These are phyloP conservation scores for Clarias batrachus DNA, from an alignment of 2,113 vertebrate genomes.

Conservation along the genomic window DNA sequence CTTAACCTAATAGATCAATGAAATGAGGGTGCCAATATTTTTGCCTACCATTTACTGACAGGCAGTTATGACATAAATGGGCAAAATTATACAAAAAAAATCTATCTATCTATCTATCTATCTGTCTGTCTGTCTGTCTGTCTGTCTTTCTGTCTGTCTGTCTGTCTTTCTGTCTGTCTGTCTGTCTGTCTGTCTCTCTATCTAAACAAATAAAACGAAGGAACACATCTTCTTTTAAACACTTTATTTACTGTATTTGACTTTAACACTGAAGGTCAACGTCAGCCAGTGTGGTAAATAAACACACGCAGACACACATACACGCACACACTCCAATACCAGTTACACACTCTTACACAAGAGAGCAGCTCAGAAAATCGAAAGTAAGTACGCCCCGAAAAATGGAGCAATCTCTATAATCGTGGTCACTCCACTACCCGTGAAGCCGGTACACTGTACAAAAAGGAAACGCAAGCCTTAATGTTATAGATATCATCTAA, in stretches of 20 bases:
- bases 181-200: neutral
- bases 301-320: constrained; percentile 30
- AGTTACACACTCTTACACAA: constrained; percentile 48
- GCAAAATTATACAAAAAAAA: too few relatives aligned
- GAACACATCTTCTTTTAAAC: constrained; percentile 36
- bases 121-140: neutral
- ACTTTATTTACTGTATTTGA: constrained; percentile 52
- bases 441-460: constrained; percentile 64
- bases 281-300: constrained; percentile 52
- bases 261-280: constrained; percentile 30
- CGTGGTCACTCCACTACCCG: constrained; percentile 60
- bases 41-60: neutral
- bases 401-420: constrained; percentile 67
- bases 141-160: neutral
- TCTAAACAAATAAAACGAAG: neutral
- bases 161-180: neutral
- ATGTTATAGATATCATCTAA: constrained; percentile 30
- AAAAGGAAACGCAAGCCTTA: constrained; percentile 25
- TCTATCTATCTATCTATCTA: neutral
- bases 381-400: constrained; percentile 67
- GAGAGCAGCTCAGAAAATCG: constrained; percentile 51
- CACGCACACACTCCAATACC: neutral
- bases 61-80: too few relatives aligned
- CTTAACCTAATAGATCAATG: too few relatives aligned
- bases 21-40: neutral